phyloP scores from a whole-genome alignment of 2,113 vertebrate genomes.

The Toxostoma redivivum region DNA sequence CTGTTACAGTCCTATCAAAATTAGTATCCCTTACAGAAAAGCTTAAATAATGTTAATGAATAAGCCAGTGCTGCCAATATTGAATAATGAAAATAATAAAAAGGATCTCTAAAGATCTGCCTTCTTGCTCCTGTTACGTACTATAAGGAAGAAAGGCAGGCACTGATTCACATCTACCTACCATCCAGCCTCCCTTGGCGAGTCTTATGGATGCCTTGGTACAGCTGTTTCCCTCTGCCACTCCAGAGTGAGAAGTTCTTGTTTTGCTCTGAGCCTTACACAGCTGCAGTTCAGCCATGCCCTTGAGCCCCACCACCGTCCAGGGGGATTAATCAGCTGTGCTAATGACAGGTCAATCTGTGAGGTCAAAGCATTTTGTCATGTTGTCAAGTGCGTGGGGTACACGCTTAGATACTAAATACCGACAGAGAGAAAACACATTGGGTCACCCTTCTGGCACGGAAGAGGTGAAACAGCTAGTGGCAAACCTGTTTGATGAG shows the following conservation, averaged over 20 bases:
- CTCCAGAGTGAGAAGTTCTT: neutral
- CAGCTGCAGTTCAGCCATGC: neutral
- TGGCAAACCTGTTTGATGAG: slow-evolving; percentile 1
- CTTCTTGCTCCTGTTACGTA: neutral
- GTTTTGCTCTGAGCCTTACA: neutral
- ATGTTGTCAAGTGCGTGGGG: neutral
- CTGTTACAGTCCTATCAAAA: neutral
- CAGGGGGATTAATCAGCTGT: neutral
- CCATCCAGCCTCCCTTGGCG: neutral
- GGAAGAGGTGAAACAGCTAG: neutral
- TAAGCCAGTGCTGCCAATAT: neutral
- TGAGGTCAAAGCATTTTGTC: slow-evolving; percentile 15
- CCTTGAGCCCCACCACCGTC: neutral
- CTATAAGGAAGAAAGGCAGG: neutral
- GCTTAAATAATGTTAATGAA: neutral
- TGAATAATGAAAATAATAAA: neutral
- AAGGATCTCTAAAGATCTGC: neutral
- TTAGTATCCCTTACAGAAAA: neutral
- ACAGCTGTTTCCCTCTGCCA: neutral
- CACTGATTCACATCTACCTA: neutral
- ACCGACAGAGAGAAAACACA: neutral
- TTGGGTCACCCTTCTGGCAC: neutral
- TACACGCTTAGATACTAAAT: neutral
- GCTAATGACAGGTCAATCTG: slow-evolving; percentile 3
- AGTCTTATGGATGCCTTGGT: neutral